Evolutionary conservation across 2,888 invertebrate genomes (phyloP), one percentile per base, ranked within the genome.

Genomic region (Ethmia dodecea): DNA sequence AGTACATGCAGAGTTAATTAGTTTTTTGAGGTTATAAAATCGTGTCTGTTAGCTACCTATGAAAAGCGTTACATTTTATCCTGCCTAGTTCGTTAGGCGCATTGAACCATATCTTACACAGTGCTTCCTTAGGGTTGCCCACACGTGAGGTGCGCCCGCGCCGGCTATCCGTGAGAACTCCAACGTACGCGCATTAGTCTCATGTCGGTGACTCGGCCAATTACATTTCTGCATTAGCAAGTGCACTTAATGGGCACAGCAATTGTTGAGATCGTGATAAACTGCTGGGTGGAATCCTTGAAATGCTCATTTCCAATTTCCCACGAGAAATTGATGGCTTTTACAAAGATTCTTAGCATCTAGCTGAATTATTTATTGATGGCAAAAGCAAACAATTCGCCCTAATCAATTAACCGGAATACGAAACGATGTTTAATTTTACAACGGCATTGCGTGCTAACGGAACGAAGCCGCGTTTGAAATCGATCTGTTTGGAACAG

Each of bases 91-190:
- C 76, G 77, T 83, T 80, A 70, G 51, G 65, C 52, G 64, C 81
- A 65, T 70, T 74, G 72, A 77, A 83, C 73, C 86, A 75, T 79
- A 74, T 66, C 78, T 56, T 77, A n/a, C n/a, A n/a, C n/a, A n/a
- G 67, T 69, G 61, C 55, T 37, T 29, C 64, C 63, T 63, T 55
- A 53, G 65, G 66, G 64, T 28, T 44, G 26, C 49, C 47, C 48
- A 52, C 65, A 64, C 59, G 56, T 61, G 55, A 53, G 54, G 47
- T 44, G 32, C 30, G 37, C 22, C 11, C 33, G 43, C 44, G 40
- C 40, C 29, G 12, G 45, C 34, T 43, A 45, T 38, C 43, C 78
- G 79, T 83, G 84, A 73, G 83, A 83, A 83, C 63, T 57, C 46
- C 67, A 69, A 72, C 67, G 67, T 62, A 46, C 40, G 44, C 39